phyloP scores from a whole-genome alignment of 2,888 invertebrate genomes.

The Heliothis peltigera region DNA sequence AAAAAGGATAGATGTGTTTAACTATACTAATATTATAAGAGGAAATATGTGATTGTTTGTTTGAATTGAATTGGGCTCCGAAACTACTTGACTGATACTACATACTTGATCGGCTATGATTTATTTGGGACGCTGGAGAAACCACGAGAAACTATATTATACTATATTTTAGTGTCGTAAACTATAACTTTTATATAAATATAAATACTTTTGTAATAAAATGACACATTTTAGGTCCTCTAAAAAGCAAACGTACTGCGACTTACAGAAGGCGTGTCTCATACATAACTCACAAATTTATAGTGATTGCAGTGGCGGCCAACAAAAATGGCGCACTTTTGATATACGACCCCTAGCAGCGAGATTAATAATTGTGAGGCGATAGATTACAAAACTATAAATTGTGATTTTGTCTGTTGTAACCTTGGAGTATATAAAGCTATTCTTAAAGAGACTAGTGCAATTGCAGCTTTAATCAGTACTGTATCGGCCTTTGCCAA shows the following conservation, averaged over 20 bases:
- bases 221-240: slow-evolving; percentile 27
- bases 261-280: slow-evolving; percentile 51
- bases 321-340: slow-evolving; percentile 52
- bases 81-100: too few relatives aligned
- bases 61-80: too few relatives aligned
- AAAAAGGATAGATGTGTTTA: too few relatives aligned
- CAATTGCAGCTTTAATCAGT: too few relatives aligned
- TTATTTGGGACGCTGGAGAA: too few relatives aligned
- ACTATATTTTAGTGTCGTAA: neutral
- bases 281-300: slow-evolving; percentile 57
- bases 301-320: slow-evolving; percentile 55
- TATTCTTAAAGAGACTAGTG: too few relatives aligned
- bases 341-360: slow-evolving; percentile 39
- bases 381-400: slow-evolving; percentile 34
- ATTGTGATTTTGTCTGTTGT: slow-evolving; percentile 13
- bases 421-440: too few relatives aligned
- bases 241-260: slow-evolving; percentile 36
- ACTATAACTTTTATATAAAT: neutral
- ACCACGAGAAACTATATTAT: too few relatives aligned
- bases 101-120: too few relatives aligned
- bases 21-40: too few relatives aligned
- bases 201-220: slow-evolving; percentile 5
- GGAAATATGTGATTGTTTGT: too few relatives aligned
- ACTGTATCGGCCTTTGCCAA: too few relatives aligned
- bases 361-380: slow-evolving; percentile 45